These are phyloP conservation scores for Brachypodius melanocephalos DNA, from an alignment of 2,113 vertebrate genomes.

Conservation along the genomic window DNA sequence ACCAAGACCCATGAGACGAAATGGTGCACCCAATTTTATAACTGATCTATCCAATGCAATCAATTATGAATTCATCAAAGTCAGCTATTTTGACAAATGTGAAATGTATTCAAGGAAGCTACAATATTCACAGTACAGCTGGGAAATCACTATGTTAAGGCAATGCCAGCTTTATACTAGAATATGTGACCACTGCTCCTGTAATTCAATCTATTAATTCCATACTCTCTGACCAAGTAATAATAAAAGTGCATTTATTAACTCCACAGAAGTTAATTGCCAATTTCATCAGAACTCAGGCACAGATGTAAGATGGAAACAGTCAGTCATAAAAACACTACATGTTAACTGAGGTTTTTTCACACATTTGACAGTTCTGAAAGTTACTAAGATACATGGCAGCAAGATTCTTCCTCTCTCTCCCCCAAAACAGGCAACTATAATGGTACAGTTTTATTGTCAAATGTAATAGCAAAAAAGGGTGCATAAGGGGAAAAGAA, in stretches of 20 bases:
- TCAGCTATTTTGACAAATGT: not conserved
- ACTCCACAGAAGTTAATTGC: not conserved
- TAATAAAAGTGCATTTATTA: constrained; percentile 31
- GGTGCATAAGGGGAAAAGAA: not conserved
- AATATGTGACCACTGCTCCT: not conserved
- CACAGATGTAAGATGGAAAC: constrained; percentile 28
- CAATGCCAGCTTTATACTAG: not conserved
- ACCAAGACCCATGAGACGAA: not conserved
- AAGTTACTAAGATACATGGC: not conserved
- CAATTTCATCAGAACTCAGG: not conserved
- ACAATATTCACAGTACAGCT: not conserved
- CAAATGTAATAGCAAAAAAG: not conserved
- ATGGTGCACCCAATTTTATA: accelerated
- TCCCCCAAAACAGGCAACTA: not conserved
- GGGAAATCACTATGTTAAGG: not conserved
- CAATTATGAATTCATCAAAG: not conserved
- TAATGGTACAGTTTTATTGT: not conserved
- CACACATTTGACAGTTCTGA: constrained; percentile 30
- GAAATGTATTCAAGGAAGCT: not conserved
- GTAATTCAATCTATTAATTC: not conserved
- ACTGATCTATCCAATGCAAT: not conserved
- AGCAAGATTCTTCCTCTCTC: not conserved
- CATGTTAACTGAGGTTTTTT: constrained; percentile 2
- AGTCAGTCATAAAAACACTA: constrained; percentile 24
- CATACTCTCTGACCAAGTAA: not conserved